These are phyloP conservation scores for Drosophila peninsularis DNA, from an alignment of 2,888 invertebrate genomes.

Conservation along the genomic window DNA sequence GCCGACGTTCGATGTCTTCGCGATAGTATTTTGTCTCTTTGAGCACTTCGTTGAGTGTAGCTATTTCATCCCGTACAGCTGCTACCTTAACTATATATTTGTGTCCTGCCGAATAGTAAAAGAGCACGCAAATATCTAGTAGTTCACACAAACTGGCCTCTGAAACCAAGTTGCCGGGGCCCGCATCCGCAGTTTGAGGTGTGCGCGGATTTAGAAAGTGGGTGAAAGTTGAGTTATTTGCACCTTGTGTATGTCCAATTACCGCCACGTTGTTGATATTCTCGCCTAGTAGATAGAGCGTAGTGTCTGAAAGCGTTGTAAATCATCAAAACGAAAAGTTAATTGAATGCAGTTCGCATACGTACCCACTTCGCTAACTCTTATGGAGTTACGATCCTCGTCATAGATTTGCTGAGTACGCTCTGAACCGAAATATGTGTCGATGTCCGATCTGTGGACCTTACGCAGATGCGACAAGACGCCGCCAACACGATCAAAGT, in stretches of 20 bases:
- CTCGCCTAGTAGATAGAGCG: conserved; percentile 80
- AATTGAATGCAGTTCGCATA: conserved; percentile 3
- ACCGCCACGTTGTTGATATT: conserved; percentile 80
- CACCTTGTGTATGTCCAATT: conserved; percentile 77
- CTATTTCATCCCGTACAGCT: conserved; percentile 84
- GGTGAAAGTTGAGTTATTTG: conserved; percentile 68
- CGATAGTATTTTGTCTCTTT: conserved; percentile 83
- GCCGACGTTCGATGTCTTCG: conserved; percentile 81
- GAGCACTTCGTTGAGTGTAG: conserved; percentile 82
- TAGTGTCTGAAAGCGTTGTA: conserved; percentile 66
- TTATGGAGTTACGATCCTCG: conserved; percentile 70
- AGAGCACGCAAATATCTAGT: conserved; percentile 82
- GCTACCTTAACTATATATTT: conserved; percentile 84
- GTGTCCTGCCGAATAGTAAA: conserved; percentile 84
- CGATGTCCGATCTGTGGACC: conserved; percentile 81
- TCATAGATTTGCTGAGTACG: conserved; percentile 75
- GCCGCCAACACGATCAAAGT: conserved; percentile 84
- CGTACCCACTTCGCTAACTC: conserved; percentile 77
- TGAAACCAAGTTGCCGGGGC: conserved; percentile 71
- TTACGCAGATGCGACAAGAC: conserved; percentile 84
- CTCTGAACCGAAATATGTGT: conserved; percentile 76
- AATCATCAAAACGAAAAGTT: not conserved
- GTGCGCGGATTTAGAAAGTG: conserved; percentile 74
- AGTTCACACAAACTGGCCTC: conserved; percentile 82
- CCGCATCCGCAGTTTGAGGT: conserved; percentile 49